These are phyloP conservation scores for Atta colombica DNA, from an alignment of 1,140 invertebrate genomes.

Conservation along the genomic window DNA sequence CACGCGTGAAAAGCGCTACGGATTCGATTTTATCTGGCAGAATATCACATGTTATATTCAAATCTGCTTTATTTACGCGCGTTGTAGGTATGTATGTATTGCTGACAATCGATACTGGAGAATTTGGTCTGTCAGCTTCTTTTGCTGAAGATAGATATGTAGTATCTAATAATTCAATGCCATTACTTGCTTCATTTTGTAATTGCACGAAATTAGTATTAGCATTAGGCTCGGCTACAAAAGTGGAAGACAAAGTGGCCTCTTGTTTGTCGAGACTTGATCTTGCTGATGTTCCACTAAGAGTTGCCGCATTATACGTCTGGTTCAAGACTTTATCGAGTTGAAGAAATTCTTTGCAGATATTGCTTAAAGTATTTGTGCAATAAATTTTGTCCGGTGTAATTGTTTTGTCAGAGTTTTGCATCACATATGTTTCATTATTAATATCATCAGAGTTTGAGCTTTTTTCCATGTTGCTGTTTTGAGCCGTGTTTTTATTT, in stretches of 20 bases:
- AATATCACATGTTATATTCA: neutral
- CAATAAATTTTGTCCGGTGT: neutral
- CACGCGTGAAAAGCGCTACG: neutral
- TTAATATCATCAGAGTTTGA: neutral
- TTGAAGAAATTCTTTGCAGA: slow-evolving; percentile 42
- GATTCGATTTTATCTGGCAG: neutral
- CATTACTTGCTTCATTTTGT: neutral
- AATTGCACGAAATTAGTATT: slow-evolving; percentile 26
- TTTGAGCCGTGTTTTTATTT: neutral
- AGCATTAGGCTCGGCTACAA: slow-evolving; percentile 56
- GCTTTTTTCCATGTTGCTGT: slow-evolving; percentile 21
- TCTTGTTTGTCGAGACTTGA: slow-evolving; percentile 40
- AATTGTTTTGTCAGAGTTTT: neutral
- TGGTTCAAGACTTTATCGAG: slow-evolving; percentile 44
- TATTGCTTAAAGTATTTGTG: slow-evolving; percentile 57
- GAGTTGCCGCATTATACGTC: slow-evolving; percentile 32
- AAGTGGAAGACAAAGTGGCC: slow-evolving; percentile 69
- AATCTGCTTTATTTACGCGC: neutral
- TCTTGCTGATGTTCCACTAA: neutral
- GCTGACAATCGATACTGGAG: neutral
- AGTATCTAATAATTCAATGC: slow-evolving; percentile 13
- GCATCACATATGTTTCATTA: slow-evolving; percentile 47
- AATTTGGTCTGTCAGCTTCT: neutral
- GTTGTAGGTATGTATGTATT: slow-evolving; percentile 11
- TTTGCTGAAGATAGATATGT: slow-evolving; percentile 28